Evolutionary conservation across 2,113 vertebrate genomes (phyloP).

Genomic region (Oryzias woworae): DNA sequence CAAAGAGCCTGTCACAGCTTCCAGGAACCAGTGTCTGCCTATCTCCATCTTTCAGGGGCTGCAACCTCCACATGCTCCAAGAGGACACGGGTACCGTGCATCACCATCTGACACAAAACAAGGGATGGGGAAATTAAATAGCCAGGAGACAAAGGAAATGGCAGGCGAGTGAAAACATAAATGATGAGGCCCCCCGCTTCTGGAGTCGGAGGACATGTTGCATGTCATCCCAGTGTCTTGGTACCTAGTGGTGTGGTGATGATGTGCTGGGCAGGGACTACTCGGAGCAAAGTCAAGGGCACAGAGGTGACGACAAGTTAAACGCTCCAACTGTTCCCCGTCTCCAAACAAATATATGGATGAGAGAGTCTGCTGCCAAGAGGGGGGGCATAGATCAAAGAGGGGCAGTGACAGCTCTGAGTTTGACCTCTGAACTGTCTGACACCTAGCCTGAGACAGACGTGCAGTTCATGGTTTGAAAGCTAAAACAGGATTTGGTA

Average conservation of each 20-base stretch:
- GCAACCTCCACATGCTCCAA: constrained; percentile 45
- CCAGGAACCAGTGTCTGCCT: constrained; percentile 40
- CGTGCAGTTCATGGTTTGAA: constrained; percentile 3
- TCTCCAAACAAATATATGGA: constrained; percentile 72
- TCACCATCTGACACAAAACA: constrained; percentile 71
- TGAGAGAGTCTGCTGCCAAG: constrained; percentile 51
- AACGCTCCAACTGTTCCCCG: constrained; percentile 72
- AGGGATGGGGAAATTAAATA: constrained; percentile 71
- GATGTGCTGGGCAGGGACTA: constrained; percentile 68
- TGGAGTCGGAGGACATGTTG: constrained; percentile 70
- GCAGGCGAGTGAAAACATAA: constrained; percentile 61
- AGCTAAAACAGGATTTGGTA: background rate
- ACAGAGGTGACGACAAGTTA: constrained; percentile 69
- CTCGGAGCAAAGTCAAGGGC: constrained; percentile 73
- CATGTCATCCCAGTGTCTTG: constrained; percentile 71
- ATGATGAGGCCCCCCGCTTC: constrained; percentile 49
- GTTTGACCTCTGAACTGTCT: constrained; percentile 50
- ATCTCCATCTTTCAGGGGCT: constrained; percentile 61
- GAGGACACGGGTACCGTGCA: constrained; percentile 60
- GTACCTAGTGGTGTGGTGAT: constrained; percentile 69
- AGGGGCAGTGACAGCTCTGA: constrained; percentile 32
- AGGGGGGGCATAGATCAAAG: constrained; percentile 39
- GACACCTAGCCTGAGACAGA: constrained; percentile 22
- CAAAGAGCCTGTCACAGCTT: constrained; percentile 66
- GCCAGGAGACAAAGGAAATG: constrained; percentile 60